Conservation (phyloP, 2,113 vertebrate genomes). For the Corythornis vintsioides region DNA sequence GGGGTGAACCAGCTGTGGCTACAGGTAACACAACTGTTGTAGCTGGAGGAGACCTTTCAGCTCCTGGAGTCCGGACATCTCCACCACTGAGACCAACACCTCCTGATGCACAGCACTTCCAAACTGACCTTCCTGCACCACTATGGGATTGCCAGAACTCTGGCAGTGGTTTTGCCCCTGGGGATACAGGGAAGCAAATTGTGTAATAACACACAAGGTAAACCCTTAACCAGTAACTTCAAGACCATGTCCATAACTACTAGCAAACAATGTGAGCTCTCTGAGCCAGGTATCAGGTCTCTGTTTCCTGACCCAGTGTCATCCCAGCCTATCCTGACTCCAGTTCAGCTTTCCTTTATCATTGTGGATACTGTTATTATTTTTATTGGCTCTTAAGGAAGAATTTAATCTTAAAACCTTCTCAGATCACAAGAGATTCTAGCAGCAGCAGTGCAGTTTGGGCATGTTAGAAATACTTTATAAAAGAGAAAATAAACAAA, state of each 20-base stretch:
- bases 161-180: neutral
- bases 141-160: neutral
- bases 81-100: neutral
- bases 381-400: conserved; percentile 33
- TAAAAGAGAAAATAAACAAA: conserved; percentile 52
- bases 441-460: conserved; percentile 31
- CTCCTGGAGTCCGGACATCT: neutral
- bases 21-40: neutral
- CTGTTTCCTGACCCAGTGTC: neutral
- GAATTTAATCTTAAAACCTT: conserved; percentile 48
- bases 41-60: neutral
- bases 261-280: neutral
- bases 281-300: neutral
- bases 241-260: neutral
- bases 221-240: neutral
- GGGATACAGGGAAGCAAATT: neutral
- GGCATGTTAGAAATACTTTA: conserved; percentile 29
- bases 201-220: neutral
- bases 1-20: neutral
- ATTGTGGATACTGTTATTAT: neutral
- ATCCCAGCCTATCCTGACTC: neutral
- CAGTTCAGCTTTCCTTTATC: conserved; percentile 17
- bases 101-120: rapidly evolving
- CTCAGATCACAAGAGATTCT: conserved; percentile 56
- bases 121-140: neutral